Conservation (phyloP, 2,113 vertebrate genomes). For the Catagonus wagneri region DNA sequence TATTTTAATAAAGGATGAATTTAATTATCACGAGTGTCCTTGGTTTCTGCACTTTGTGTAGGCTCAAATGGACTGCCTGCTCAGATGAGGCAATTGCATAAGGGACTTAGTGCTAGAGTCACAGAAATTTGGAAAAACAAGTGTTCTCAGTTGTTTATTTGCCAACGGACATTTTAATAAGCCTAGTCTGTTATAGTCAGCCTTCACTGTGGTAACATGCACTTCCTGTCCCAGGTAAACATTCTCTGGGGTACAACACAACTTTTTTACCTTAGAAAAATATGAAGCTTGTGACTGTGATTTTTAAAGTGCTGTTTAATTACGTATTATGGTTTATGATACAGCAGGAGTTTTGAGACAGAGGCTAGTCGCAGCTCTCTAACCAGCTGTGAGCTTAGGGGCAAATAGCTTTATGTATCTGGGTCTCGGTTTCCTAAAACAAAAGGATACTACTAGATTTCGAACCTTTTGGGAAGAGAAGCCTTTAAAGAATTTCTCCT, state of each 20-base stretch:
- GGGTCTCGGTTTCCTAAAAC: not conserved
- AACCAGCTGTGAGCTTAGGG: not conserved
- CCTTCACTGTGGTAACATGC: not conserved
- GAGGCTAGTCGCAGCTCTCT: not conserved
- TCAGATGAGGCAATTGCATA: not conserved
- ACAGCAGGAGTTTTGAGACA: not conserved
- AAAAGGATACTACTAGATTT: not conserved
- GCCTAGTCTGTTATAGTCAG: not conserved
- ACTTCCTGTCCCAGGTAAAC: not conserved
- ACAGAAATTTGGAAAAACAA: not conserved
- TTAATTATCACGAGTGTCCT: not conserved
- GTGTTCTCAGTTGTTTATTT: not conserved
- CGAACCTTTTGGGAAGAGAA: not conserved
- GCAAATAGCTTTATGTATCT: not conserved
- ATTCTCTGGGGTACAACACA: fast-evolving
- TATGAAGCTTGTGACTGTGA: not conserved
- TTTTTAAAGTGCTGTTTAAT: not conserved
- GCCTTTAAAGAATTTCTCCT: not conserved
- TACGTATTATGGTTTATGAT: not conserved
- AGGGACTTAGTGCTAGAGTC: not conserved
- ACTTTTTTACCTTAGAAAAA: not conserved
- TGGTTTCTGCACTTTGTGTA: not conserved
- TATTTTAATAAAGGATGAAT: not conserved
- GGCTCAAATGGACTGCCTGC: not conserved
- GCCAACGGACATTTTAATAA: not conserved